A percentile compares a stretch with the other conserved stretches of the same genome.
phyloP scores from a whole-genome alignment of 1,140 invertebrate genomes.

The Brachionus angularis region DNA sequence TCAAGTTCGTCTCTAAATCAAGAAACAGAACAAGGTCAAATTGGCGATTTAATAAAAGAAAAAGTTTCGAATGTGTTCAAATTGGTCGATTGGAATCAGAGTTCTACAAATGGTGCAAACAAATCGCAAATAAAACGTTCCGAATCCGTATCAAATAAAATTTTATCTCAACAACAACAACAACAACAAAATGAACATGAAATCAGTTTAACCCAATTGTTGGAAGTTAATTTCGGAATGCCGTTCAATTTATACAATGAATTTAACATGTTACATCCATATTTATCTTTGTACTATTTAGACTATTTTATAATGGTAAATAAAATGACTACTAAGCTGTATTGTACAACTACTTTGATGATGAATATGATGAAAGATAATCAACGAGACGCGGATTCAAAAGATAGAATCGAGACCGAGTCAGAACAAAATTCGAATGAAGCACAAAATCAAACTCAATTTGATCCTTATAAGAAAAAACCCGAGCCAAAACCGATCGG shows the following conservation, averaged over 20 bases:
- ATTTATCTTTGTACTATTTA: conserved; percentile 88
- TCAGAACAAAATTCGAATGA: too few species aligned
- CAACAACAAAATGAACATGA: not conserved
- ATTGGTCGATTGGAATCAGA: not conserved
- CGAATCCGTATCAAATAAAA: conserved; percentile 1
- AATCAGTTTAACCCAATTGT: conserved; percentile 22
- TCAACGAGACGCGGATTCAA: not conserved
- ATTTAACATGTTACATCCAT: conserved; percentile 90
- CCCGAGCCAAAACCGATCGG: conserved; percentile 64
- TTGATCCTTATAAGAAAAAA: too few species aligned
- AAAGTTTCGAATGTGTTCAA: conserved; percentile 25
- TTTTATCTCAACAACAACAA: not conserved
- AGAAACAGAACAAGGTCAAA: conserved; percentile 4
- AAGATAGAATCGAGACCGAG: not conserved
- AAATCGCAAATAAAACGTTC: conserved; percentile 1
- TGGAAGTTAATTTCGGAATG: conserved; percentile 42
- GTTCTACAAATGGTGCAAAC: not conserved
- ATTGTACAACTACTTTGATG: conserved; percentile 40
- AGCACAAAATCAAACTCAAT: too few species aligned
- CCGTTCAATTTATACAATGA: conserved; percentile 52
- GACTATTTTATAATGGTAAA: conserved; percentile 66
- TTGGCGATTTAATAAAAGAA: conserved; percentile 32
- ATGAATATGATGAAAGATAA: conserved; percentile 43
- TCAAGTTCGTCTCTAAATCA: too few species aligned
- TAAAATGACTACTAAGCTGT: conserved; percentile 41